A percentile compares a stretch with the other conserved stretches of the same genome.
Evolutionary conservation across 2,888 invertebrate species (phyloP).

Genomic region (Synergus itoensis): DNA sequence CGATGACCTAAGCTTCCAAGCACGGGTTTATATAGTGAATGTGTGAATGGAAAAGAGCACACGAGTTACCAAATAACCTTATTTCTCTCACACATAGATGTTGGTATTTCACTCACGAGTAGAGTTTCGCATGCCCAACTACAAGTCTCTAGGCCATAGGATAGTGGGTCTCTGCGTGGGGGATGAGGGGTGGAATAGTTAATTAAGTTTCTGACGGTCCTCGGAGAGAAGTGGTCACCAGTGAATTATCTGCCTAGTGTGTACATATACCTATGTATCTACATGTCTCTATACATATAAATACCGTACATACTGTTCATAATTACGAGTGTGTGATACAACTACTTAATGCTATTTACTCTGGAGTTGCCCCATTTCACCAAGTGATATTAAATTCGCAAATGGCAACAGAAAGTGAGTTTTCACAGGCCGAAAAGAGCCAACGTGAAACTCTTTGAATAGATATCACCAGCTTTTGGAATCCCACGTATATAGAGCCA

Average conservation of each 20-base stretch:
- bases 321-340: background rate
- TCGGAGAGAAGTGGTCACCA: slow-evolving; percentile 64
- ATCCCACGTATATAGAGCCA: slow-evolving; percentile 5
- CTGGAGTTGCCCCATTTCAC: background rate
- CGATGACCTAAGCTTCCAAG: slow-evolving; percentile 6
- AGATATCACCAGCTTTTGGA: slow-evolving; percentile 18
- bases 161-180: slow-evolving; percentile 56
- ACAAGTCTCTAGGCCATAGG: slow-evolving; percentile 50
- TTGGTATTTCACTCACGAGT: slow-evolving; percentile 25
- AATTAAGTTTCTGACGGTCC: slow-evolving; percentile 72
- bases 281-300: background rate
- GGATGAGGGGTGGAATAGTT: slow-evolving; percentile 70
- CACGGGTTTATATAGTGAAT: slow-evolving; percentile 10
- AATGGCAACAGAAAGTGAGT: background rate
- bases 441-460: slow-evolving; percentile 2
- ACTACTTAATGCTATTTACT: background rate
- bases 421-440: background rate
- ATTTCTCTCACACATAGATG: slow-evolving; percentile 24
- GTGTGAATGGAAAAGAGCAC: slow-evolving; percentile 33
- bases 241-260: slow-evolving; percentile 65
- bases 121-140: slow-evolving; percentile 49
- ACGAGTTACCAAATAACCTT: slow-evolving; percentile 37
- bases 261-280: background rate
- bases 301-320: background rate
- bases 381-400: background rate